phyloP scores from a whole-genome alignment of 2,797 vertebrate genomes.

The Enteromius thamalakanensis region DNA sequence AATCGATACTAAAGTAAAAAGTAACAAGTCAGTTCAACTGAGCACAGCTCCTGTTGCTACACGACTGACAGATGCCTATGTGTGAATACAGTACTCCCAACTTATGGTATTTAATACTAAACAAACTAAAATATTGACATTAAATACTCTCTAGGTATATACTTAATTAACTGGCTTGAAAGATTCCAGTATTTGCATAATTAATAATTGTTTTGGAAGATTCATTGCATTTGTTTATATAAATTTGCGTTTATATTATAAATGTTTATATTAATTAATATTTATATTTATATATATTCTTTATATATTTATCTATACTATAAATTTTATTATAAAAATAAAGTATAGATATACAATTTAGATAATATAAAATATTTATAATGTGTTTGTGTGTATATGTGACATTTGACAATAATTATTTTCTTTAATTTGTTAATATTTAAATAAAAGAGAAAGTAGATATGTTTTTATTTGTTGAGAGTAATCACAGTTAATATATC shows the following conservation, averaged over 20 bases:
- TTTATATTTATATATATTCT: background rate
- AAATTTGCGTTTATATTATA: background rate
- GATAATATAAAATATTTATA: background rate
- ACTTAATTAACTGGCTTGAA: background rate
- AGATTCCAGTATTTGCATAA: background rate
- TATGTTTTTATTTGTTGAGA: background rate
- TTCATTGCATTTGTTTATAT: background rate
- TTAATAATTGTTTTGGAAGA: background rate
- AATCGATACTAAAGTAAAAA: background rate
- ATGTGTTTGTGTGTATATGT: no score
- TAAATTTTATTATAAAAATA: background rate
- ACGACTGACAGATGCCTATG: background rate
- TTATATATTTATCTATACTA: background rate
- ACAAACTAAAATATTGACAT: background rate
- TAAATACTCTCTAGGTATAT: background rate
- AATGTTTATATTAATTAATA: background rate
- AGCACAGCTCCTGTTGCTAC: background rate
- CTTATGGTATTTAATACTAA: background rate
- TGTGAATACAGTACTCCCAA: background rate
- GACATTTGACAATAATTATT: no score
- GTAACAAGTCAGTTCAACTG: background rate
- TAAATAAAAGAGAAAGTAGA: background rate
- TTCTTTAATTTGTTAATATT: no score
- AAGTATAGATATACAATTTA: background rate
- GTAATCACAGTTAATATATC: no score